phyloP scores from a whole-genome alignment of 2,113 vertebrate species.

The Thalassoma bifasciatum region DNA sequence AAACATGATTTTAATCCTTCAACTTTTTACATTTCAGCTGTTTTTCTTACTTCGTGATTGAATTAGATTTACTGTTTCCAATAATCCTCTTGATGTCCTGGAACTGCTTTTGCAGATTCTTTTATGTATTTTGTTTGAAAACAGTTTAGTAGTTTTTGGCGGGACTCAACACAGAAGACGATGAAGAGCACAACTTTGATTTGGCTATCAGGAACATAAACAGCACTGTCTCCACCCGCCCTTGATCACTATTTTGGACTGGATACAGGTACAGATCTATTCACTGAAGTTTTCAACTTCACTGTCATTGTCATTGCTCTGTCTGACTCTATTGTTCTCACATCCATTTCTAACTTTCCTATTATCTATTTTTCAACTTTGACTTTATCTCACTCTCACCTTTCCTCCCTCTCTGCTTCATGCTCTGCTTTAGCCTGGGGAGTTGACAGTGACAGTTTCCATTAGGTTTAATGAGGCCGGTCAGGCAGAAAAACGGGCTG shows the following conservation, averaged over 20 bases:
- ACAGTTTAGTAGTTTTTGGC: too few relatives aligned
- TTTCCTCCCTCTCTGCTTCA: not conserved
- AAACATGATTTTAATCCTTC: too few relatives aligned
- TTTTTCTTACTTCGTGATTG: not conserved
- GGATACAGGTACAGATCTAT: too few relatives aligned
- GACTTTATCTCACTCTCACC: too few relatives aligned
- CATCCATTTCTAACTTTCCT: slow-evolving; percentile 30
- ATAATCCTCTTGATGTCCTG: not conserved
- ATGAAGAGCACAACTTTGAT: too few relatives aligned
- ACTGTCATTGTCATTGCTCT: slow-evolving; percentile 9
- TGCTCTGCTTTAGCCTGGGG: not conserved
- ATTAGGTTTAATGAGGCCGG: slow-evolving; percentile 82
- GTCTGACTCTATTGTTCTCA: not conserved
- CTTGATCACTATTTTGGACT: too few relatives aligned
- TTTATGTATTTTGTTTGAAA: not conserved
- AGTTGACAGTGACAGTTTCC: slow-evolving; percentile 74
- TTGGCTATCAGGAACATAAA: too few relatives aligned
- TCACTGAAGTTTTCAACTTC: too few relatives aligned
- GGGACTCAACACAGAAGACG: too few relatives aligned
- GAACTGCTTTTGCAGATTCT: not conserved
- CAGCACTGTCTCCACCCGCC: too few relatives aligned
- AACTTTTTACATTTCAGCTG: not conserved
- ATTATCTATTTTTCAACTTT: slow-evolving; percentile 42
- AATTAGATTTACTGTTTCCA: not conserved
- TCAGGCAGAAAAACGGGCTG: too few relatives aligned